Base-by-base conservation (phyloP, 53 echinoderm and acorn worm genomes). In the Holothuria leucospilota region DNA sequence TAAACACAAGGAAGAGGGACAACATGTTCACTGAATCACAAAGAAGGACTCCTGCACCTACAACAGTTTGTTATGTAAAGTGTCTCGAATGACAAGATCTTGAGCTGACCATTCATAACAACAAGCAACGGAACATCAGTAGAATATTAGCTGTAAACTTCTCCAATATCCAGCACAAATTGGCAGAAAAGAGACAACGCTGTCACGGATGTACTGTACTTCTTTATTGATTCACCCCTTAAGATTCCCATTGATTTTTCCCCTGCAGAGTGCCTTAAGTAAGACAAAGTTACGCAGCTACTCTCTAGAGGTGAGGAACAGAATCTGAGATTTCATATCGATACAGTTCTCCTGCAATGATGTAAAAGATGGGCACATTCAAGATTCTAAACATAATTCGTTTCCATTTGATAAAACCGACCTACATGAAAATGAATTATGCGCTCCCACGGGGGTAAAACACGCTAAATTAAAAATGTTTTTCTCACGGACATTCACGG, bases 401-500 rank as follows among this genome's bases (percentile, higher is more conserved):
- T 39, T 72, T 39, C 72, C 72, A 72, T 72, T 72, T 39, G 72
- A 41, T 72, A 56, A 56, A 16, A 72, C 72, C 21, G 39, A 72
- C 72, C 72, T 72, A 72, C 72, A 40, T 23, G 72, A n/a, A 72
- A 72, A 72, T 21, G 39, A 39, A 72, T 72, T 39, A 23, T 39
- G 72, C 39, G 10, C 72, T 72, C 72, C 72, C 72, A 20, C 21
- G 38, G 72, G 70, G 72, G 20, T 23, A 40, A 41, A 72, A 72
- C 72, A 72, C 34, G 39, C 39, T 46, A 72, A 72, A 72, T 72
- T 72, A 72, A 72, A 39, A 72, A 39, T 72, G 72, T 72, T 72
- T 72, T 72, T 21, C 21, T 72, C 39, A 13, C n/a, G 23, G 23
- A 15, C 20, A 34, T 20, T 72, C 72, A 72, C 38, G 29, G 72